Evolutionary conservation across 2,888 invertebrate genomes (phyloP).

Genomic region (Macrophya annulata): DNA sequence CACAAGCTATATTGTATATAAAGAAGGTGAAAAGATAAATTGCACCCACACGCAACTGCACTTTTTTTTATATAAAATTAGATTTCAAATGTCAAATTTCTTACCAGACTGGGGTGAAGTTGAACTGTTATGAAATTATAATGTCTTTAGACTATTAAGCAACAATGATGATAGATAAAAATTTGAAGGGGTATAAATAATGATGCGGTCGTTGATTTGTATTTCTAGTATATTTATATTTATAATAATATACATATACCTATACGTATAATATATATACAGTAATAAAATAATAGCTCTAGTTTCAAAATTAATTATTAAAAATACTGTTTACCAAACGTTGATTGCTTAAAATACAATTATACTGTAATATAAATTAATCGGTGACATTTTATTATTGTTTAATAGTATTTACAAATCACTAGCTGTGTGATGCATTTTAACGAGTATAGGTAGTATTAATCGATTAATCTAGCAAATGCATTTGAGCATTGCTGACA

Average conservation of each 20-base stretch:
- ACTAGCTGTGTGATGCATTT: conserved; percentile 47
- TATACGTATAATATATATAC: conserved; percentile 20
- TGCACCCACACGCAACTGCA: background rate
- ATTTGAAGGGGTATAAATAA: background rate
- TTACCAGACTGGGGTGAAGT: background rate
- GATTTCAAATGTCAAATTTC: conserved; percentile 13
- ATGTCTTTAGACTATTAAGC: background rate
- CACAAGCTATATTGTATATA: background rate
- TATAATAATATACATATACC: background rate
- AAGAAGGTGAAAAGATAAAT: background rate
- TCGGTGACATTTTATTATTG: background rate
- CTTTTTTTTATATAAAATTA: background rate
- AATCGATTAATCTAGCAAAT: background rate
- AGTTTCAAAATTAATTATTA: conserved; percentile 31
- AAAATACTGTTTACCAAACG: conserved; percentile 41
- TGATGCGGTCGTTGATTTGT: background rate
- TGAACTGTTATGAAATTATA: background rate
- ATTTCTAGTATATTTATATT: background rate
- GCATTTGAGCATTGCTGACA: background rate
- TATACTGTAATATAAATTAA: conserved; percentile 47
- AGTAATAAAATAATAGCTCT: conserved; percentile 25
- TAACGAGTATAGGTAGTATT: background rate
- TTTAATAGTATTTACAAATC: conserved; percentile 43
- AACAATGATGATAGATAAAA: background rate
- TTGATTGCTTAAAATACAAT: conserved; percentile 40